Base-by-base conservation (phyloP, 1,140 invertebrate genomes). In the Papilio machaon region DNA sequence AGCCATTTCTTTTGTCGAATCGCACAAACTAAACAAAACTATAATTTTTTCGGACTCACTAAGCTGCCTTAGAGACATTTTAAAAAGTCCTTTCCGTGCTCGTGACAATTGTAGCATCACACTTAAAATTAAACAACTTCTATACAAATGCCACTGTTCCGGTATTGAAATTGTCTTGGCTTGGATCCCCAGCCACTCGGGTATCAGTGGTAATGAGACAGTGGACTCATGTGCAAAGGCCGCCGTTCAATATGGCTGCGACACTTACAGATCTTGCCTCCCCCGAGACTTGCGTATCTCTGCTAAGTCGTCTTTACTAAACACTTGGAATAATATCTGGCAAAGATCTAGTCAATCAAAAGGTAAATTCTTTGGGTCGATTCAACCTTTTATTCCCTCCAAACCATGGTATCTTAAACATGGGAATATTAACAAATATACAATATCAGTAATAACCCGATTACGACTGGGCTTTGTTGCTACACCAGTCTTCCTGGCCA, bases 111-210 rank as follows among this genome's bases (percentile, higher is more conserved):
- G 5, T 52, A 73, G 67, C 38, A 17, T 73, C 17, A 73, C 67
- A 15, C 23, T 73, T 15, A 73, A 73, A 73, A 73, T 73, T 2
- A 43, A 43, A 73, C 67, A 73, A 35, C 19, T 73, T 7, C 30
- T 73, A 19, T 73, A 73, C 67, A 23, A 35, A 11, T 73, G 67
- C 38, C 67, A 73, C 23, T 73, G 67, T 6, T 73, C 67, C 38
- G 67, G 11, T 13, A 73, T 73, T 73, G 67, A 73, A 38, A 30
- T 73, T 73, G 30, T 73, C 30, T 73, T 73, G 30, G 35, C 67
- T 5, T 73, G 67, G 67, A 73, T 73, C 30, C 67, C 67, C 11
- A 35, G 30, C 15, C 11, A 73, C 11, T 13, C 67, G 8, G 49
- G 49, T 15, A 73, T 73, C 13, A 15, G 35, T 73, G 23, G 30